Evolutionary conservation across 2,888 invertebrate species (phyloP).

Genomic region (Malacosoma neustria): DNA sequence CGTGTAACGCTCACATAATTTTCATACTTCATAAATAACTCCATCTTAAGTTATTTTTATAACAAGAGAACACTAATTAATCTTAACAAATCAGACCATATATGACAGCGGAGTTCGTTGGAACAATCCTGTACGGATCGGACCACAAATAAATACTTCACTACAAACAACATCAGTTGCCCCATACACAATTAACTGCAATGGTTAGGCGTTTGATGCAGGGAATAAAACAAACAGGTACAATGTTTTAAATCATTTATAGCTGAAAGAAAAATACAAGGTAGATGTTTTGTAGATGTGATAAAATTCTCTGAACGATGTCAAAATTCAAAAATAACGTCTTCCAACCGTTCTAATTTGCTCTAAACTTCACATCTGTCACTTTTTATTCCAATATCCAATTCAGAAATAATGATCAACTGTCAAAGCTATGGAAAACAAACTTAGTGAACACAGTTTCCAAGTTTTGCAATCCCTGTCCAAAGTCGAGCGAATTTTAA

Average conservation of each 20-base stretch:
- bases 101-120: neutral
- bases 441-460: slow-evolving; percentile 32
- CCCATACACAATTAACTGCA: neutral
- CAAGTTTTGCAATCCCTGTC: slow-evolving; percentile 40
- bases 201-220: neutral
- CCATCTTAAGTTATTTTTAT: too few relatives aligned
- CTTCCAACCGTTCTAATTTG: too few relatives aligned
- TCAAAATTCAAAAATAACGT: too few relatives aligned
- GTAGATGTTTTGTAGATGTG: neutral
- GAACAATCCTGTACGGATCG: neutral
- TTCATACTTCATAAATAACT: too few relatives aligned
- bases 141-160: neutral
- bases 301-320: too few relatives aligned
- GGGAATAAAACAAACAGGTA: neutral
- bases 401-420: neutral
- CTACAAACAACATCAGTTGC: neutral
- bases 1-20: too few relatives aligned
- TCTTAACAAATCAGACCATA: neutral
- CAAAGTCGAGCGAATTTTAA: slow-evolving; percentile 55
- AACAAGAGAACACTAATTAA: too few relatives aligned
- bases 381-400: neutral
- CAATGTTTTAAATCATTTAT: too few relatives aligned
- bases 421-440: neutral
- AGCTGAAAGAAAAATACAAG: neutral
- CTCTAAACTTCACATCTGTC: too few relatives aligned